A percentile compares a stretch with the other conserved stretches of the same genome.
These are phyloP conservation scores for Phthorimaea operculella DNA, from an alignment of 1,140 invertebrate genomes.

Conservation along the genomic window DNA sequence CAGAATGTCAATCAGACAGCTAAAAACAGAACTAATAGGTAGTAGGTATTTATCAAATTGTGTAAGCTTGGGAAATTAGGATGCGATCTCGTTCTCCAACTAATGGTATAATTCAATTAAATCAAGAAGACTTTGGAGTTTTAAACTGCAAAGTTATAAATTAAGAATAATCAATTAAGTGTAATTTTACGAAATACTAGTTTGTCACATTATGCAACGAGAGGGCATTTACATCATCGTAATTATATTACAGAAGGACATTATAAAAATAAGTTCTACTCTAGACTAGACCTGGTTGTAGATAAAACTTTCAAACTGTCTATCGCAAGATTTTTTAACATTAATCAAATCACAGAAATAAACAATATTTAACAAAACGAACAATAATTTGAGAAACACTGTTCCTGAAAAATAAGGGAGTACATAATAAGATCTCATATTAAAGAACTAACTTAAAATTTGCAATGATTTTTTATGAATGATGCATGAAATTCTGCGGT, in stretches of 20 bases:
- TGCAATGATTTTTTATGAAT: not conserved
- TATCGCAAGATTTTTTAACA: not conserved
- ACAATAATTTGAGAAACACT: constrained; percentile 64
- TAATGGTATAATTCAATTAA: too few relatives aligned
- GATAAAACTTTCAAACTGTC: not conserved
- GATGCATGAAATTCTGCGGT: constrained; percentile 36
- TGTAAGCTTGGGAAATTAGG: too few relatives aligned
- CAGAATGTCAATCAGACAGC: too few relatives aligned
- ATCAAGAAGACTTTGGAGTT: too few relatives aligned
- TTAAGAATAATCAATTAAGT: too few relatives aligned
- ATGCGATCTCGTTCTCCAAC: too few relatives aligned
- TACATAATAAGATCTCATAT: not conserved
- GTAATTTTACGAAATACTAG: too few relatives aligned
- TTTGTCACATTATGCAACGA: too few relatives aligned
- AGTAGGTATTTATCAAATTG: too few relatives aligned
- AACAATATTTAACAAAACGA: constrained; percentile 29
- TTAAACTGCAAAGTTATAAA: too few relatives aligned
- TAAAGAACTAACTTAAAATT: not conserved
- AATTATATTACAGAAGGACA: not conserved
- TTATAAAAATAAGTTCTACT: constrained; percentile 22
- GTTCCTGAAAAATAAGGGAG: constrained; percentile 38
- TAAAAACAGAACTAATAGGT: too few relatives aligned
- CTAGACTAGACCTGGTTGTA: constrained; percentile 57
- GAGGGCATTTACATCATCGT: too few relatives aligned
- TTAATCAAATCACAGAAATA: constrained; percentile 48